phyloP scores from a whole-genome alignment of 1,140 invertebrate genomes.

The Lepidurus apus region DNA sequence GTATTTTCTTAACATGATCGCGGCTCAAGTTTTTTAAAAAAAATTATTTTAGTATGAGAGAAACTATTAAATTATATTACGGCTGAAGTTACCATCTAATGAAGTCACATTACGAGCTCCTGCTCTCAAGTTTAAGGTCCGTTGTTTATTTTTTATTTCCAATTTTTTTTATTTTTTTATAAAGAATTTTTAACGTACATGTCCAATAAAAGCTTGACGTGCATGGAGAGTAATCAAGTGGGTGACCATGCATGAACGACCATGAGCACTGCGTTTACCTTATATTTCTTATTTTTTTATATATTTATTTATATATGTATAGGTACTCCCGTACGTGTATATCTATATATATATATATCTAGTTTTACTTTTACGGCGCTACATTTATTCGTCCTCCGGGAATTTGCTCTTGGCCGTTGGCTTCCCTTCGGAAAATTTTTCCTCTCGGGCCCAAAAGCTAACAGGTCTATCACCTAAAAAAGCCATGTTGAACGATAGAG shows the following conservation, averaged over 20 bases:
- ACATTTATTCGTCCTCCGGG: conserved; percentile 8
- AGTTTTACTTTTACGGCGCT: neutral
- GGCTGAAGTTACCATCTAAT: neutral
- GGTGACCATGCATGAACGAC: conserved; percentile 21
- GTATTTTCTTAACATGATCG: neutral
- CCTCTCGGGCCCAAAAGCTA: neutral
- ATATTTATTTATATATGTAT: neutral
- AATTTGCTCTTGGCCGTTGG: neutral
- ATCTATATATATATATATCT: neutral
- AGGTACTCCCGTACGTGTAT: neutral
- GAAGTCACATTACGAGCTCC: neutral
- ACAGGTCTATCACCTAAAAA: neutral
- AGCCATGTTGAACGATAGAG: neutral
- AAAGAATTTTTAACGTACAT: neutral
- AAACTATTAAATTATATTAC: conserved; percentile 12
- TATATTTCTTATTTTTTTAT: neutral
- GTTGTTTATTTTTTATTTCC: neutral
- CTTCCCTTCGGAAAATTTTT: neutral
- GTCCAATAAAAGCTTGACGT: conserved; percentile 10
- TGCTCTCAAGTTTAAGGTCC: neutral
- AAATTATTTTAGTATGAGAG: neutral
- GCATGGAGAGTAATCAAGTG: neutral
- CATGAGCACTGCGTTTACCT: neutral
- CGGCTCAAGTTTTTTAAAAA: neutral
- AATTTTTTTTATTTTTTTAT: no score